A percentile compares a stretch with the other conserved stretches of the same genome.
phyloP scores from a whole-genome alignment of 2,797 vertebrate genomes.

The Dipus sagitta region DNA sequence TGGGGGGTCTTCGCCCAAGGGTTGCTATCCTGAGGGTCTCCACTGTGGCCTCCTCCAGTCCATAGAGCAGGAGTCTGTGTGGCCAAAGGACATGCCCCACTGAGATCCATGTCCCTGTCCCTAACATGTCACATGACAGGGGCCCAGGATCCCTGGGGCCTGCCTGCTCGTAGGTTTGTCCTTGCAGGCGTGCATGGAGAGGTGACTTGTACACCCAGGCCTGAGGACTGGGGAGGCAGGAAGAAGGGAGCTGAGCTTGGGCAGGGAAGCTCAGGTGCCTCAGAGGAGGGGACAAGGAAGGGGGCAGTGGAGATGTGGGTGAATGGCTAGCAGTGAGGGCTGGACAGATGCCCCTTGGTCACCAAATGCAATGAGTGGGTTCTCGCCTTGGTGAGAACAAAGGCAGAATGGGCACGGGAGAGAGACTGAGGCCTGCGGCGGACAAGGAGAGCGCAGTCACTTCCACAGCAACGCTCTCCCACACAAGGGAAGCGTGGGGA shows the following conservation, averaged over 20 bases:
- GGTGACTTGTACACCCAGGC: not conserved
- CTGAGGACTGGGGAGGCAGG: not conserved
- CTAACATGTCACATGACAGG: accelerated
- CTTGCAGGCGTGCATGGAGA: too few species aligned
- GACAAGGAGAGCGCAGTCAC: too few species aligned
- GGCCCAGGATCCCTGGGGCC: not conserved
- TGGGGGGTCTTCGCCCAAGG: not conserved
- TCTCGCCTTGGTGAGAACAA: too few species aligned
- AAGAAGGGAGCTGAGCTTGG: not conserved
- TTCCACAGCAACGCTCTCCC: too few species aligned
- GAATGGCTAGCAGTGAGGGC: too few species aligned
- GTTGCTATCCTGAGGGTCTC: not conserved
- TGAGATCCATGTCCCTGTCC: accelerated
- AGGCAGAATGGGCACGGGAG: too few species aligned
- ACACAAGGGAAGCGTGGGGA: too few species aligned
- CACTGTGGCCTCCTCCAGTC: not conserved
- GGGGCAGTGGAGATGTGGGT: accelerated
- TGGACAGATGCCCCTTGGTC: not conserved
- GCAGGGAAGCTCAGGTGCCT: accelerated
- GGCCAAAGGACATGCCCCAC: not conserved
- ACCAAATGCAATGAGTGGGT: too few species aligned
- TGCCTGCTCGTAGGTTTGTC: not conserved
- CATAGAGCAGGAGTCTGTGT: too few species aligned
- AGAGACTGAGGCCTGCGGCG: too few species aligned
- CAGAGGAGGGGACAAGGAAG: not conserved